Base-by-base conservation (phyloP, 2,888 invertebrate species). In the Iphiclides podalirius region DNA sequence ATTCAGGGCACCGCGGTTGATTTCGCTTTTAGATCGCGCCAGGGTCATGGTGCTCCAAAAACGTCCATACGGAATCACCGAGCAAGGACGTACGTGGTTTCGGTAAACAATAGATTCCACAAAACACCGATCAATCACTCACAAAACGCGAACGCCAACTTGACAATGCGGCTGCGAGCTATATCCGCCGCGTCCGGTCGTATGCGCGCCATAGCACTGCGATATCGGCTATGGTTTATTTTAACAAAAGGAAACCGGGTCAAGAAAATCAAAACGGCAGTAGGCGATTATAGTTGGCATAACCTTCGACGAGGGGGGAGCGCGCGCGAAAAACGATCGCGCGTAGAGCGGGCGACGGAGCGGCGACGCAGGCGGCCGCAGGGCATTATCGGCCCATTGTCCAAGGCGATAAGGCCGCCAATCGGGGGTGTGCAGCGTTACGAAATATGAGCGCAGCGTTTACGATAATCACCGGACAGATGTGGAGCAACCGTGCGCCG, bases 241-340 rank as follows among this genome's bases (percentile, higher is more conserved):
- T 80, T 67, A 72, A 75, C 72, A 64, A 6, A 66, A 66, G 71
- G 72, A 52, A 86, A 82, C 72, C 72, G 69, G 85, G 84, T 83
- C 85, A 83, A 75, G 83, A 83, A 79, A 84, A 81, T 76, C 64
- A 70, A 78, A 79, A 78, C 73, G 77, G 70, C 75, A n/a, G 72
- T 66, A 64, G 64, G 75, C 75, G 72, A 73, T 69, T 64, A 63
- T n/a, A n/a, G 54, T 52, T 52, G 52, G 59, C 57, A 59, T 66
- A 75, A 78, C 82, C 79, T 78, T 77, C 76, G 59, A 52, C 47
- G 51, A 52, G 39, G 6, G n/a, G 20, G 6, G 20, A 50, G 47
- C 49, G 41, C 50, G 55, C 55, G 60, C 53, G 55, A 59, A 58
- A 61, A 54, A 49, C 49, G 52, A 55, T 52, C 39, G n/a, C n/a